Conservation (phyloP, 1,140 invertebrate species). For the Phenacoccus solenopsis region DNA sequence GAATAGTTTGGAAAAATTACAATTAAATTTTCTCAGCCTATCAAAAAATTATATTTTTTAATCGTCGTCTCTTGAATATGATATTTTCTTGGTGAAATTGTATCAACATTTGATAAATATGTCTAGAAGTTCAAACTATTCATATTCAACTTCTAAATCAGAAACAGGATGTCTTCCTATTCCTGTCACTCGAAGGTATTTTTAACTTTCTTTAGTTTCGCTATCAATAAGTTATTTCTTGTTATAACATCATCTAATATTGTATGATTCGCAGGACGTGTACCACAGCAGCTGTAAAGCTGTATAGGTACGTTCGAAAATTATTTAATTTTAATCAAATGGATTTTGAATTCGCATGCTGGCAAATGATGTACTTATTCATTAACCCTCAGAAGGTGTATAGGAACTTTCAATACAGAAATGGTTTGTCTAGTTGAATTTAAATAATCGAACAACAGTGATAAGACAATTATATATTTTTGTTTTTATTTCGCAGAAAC, state of each 20-base stretch:
- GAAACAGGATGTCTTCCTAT: slow-evolving; percentile 22
- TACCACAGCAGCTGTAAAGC: slow-evolving; percentile 75
- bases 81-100: too few relatives aligned
- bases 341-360: slow-evolving; percentile 98
- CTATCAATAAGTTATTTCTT: too few relatives aligned
- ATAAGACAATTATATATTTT: too few relatives aligned
- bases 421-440: slow-evolving; percentile 61
- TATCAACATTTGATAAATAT: too few relatives aligned
- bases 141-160: not conserved
- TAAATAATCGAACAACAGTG: too few relatives aligned
- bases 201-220: not conserved
- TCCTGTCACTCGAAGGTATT: slow-evolving; percentile 25
- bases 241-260: too few relatives aligned
- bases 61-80: too few relatives aligned
- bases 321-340: slow-evolving; percentile 92
- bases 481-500: slow-evolving; percentile 60
- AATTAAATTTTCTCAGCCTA: too few relatives aligned
- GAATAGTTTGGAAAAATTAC: too few relatives aligned
- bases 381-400: slow-evolving; percentile 94
- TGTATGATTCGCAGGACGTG: slow-evolving; percentile 42
- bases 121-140: slow-evolving; percentile 9
- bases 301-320: slow-evolving; percentile 82
- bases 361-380: slow-evolving; percentile 98
- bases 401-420: slow-evolving; percentile 94
- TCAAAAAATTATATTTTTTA: too few relatives aligned